Percentiles rank a stretch among this genome's conserved stretches.
These are phyloP conservation scores for Pollenia angustigena DNA, from an alignment of 2,888 invertebrate species.

Conservation along the genomic window DNA sequence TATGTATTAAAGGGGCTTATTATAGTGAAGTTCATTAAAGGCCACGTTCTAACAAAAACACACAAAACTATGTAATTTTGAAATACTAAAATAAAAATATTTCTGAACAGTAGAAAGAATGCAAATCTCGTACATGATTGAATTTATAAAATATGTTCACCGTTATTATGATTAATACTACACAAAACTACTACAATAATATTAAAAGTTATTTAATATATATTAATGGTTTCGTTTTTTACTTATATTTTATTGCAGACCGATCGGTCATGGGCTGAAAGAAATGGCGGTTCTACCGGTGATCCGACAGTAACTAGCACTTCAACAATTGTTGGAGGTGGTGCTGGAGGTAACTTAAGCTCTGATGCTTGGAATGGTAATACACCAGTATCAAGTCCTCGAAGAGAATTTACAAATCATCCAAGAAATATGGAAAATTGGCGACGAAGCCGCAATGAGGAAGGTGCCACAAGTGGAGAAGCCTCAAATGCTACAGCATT, in stretches of 20 bases:
- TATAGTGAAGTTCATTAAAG: no score
- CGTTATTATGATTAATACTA: no score
- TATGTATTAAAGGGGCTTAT: no score
- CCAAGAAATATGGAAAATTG: conserved; percentile 83
- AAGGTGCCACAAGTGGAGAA: conserved; percentile 77
- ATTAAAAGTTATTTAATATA: no score
- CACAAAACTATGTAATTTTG: no score
- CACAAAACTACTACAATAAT: no score
- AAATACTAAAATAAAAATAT: no score
- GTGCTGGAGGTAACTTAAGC: conserved; percentile 21
- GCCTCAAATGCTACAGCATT: conserved; percentile 58
- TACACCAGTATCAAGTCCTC: conserved; percentile 82
- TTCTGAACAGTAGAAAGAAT: no score
- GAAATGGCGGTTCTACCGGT: conserved; percentile 79
- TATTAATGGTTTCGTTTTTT: background rate
- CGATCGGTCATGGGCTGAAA: conserved; percentile 82
- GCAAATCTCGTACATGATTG: no score
- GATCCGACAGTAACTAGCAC: conserved; percentile 73
- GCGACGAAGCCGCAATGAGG: conserved; percentile 82
- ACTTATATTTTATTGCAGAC: conserved; percentile 72
- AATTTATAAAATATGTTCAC: no score
- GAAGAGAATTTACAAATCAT: conserved; percentile 82
- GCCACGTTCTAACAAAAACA: no score
- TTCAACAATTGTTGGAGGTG: conserved; percentile 47
- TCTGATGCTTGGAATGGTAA: conserved; percentile 80